Conservation (phyloP, 2,888 invertebrate species). For the Himalopsyche japonica region DNA sequence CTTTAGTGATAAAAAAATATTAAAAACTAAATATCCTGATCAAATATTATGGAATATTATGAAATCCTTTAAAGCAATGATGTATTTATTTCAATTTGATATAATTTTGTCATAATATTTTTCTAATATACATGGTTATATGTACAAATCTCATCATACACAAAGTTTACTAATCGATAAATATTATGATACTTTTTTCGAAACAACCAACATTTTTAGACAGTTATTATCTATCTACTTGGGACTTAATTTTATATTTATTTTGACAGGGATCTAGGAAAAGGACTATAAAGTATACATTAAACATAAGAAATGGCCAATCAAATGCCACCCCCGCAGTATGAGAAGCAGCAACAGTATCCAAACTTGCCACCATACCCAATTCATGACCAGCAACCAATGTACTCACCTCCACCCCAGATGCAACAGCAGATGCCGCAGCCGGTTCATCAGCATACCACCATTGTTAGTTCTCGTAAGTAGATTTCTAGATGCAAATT, state of each 20-base stretch:
- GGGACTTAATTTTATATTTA: neutral
- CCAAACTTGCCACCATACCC: neutral
- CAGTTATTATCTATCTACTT: too few relatives aligned
- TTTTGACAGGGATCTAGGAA: neutral
- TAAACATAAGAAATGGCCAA: neutral
- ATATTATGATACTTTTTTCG: too few relatives aligned
- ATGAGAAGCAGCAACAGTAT: neutral
- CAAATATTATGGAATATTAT: too few relatives aligned
- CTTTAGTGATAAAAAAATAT: too few relatives aligned
- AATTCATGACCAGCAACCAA: neutral
- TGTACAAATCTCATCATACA: too few relatives aligned
- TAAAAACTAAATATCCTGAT: too few relatives aligned
- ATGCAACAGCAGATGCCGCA: neutral
- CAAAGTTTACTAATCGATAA: too few relatives aligned
- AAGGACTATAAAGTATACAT: neutral
- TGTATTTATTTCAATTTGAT: too few relatives aligned
- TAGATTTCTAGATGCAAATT: neutral
- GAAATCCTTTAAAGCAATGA: too few relatives aligned
- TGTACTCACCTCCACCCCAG: neutral
- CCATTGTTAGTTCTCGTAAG: neutral
- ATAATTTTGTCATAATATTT: too few relatives aligned
- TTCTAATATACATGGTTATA: too few relatives aligned
- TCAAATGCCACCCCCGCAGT: neutral
- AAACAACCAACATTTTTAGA: too few relatives aligned
- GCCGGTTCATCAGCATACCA: neutral